Evolutionary conservation across 2,113 vertebrate genomes (phyloP).

Genomic region (Suncus etruscus): DNA sequence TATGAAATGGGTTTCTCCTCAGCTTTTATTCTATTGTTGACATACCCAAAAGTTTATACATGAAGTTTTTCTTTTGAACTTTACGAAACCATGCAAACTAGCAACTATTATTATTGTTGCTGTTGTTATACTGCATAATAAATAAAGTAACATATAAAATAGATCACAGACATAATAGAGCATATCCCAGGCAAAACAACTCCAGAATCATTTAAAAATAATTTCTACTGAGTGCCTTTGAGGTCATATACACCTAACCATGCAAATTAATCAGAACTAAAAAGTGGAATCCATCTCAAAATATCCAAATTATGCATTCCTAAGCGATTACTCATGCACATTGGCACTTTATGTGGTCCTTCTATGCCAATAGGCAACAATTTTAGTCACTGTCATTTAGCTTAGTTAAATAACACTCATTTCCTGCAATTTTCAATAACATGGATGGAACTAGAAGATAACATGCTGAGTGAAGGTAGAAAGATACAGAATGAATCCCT

Average conservation of each 20-base stretch:
- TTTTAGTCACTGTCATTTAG: neutral
- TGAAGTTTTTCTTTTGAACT: neutral
- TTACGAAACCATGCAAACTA: neutral
- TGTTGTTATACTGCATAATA: neutral
- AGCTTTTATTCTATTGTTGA: neutral
- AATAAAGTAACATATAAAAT: neutral
- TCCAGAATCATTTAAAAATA: neutral
- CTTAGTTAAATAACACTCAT: neutral
- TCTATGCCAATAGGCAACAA: neutral
- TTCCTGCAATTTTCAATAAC: too few relatives aligned
- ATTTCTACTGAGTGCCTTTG: neutral
- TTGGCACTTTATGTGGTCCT: neutral
- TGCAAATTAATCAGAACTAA: neutral
- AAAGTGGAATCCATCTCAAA: neutral
- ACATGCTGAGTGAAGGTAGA: too few relatives aligned
- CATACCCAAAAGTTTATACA: neutral
- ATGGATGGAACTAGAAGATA: too few relatives aligned
- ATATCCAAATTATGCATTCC: neutral
- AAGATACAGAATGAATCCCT: too few relatives aligned
- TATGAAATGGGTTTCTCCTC: neutral
- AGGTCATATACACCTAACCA: neutral
- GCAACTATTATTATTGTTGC: neutral
- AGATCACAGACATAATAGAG: neutral
- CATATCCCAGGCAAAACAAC: neutral
- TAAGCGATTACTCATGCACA: neutral